phyloP scores from a whole-genome alignment of 1,140 invertebrate genomes.

The Apocrypta bakeri region DNA sequence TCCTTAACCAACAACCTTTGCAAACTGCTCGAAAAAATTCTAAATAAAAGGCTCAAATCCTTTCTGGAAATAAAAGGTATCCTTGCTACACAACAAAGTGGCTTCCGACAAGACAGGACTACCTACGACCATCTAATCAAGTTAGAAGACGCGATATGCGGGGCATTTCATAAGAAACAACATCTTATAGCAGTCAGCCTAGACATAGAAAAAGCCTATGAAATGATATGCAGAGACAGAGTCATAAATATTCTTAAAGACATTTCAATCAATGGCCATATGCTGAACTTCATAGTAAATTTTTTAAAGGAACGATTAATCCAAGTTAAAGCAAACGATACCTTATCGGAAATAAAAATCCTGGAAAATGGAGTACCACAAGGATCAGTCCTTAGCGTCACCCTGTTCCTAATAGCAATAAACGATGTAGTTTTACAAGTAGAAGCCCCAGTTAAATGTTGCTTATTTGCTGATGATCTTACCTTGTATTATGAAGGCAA shows the following conservation, averaged over 20 bases:
- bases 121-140: constrained; percentile 31
- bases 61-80: constrained; percentile 16
- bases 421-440: constrained; percentile 33
- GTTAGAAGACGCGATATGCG: constrained; percentile 34
- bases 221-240: constrained; percentile 41
- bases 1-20: constrained; percentile 44
- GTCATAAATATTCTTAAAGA: constrained; percentile 19
- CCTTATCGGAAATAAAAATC: constrained; percentile 7
- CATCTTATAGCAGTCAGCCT: constrained; percentile 19
- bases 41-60: constrained; percentile 40
- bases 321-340: constrained; percentile 34
- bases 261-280: constrained; percentile 8
- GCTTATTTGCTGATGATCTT: constrained; percentile 46
- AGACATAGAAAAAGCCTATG: constrained; percentile 41
- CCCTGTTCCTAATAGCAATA: constrained; percentile 52
- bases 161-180: constrained; percentile 25
- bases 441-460: constrained; percentile 5
- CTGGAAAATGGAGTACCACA: constrained; percentile 28
- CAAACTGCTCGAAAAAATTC: constrained; percentile 60
- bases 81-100: constrained; percentile 32
- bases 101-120: constrained; percentile 23
- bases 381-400: constrained; percentile 54
- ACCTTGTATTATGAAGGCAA: constrained; percentile 28
- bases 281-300: constrained; percentile 23
- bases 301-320: constrained; percentile 46